Evolutionary conservation across 2,113 vertebrate genomes (phyloP), one percentile per base, ranked within the genome.

Genomic region (Triplophysa dalaica): DNA sequence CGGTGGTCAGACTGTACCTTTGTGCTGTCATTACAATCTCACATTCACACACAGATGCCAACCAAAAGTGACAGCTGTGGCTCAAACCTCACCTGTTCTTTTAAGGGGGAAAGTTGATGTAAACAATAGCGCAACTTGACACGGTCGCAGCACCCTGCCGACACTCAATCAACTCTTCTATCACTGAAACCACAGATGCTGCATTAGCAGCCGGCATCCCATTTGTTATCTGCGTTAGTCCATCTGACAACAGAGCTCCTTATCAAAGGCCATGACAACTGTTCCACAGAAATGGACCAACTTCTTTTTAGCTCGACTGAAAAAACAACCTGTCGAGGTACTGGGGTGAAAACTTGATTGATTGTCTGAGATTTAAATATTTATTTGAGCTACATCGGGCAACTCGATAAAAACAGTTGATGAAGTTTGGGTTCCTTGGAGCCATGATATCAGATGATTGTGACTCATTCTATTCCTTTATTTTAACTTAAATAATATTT

Each of bases 91-190:
- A 93, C 87, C 92, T 93, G 92, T 87, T 92, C 86, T 75, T 87
- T 88, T 80, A 66, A 24, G 82, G 17, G n/a, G 85, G 82, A 86
- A 88, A 78, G 87, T 76, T 82, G 82, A 86, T 83, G 76, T 74
- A 78, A 90, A 94, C 92, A 92, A 93, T 90, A 85, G 85, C 7
- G 90, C 63, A 92, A 93, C 87, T 50, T 0, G 88, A 92, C 87
- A 82, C 82, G 84, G 33, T 10, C 17, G 29, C 13, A 87, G 68
- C 54, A 86, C 82, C 82, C 84, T 86, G 60, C 1, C 76, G 63
- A 80, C 85, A 66, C 85, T 89, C 85, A 83, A 87, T 91, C 90
- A 90, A 81, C 61, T 19, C 19, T 45, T 41, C 80, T 86, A 77
- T 88, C 88, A 86, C 82, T 85, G 87, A 88, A 88, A 67, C 68